Evolutionary conservation across 2,113 vertebrate species (phyloP).

Genomic region (Sminthopsis crassicaudata): DNA sequence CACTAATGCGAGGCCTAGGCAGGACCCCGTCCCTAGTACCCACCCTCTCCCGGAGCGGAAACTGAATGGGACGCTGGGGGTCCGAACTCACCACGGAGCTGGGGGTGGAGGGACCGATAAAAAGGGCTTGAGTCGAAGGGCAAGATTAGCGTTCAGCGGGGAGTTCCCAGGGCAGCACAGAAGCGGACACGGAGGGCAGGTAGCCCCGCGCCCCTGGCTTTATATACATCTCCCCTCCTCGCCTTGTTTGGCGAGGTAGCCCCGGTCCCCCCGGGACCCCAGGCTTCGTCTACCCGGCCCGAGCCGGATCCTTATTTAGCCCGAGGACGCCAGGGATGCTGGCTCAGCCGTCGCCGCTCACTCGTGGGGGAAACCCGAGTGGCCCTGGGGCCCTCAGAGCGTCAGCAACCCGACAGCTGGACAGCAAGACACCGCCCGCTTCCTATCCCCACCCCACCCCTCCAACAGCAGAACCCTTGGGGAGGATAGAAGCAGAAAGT

Average conservation of each 20-base stretch:
- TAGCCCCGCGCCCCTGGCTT: constrained; percentile 18
- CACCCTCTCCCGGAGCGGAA: not conserved
- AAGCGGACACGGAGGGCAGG: not conserved
- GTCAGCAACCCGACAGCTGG: constrained; percentile 35
- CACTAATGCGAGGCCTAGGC: not conserved
- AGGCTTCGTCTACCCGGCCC: not conserved
- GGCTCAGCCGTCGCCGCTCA: constrained; percentile 45
- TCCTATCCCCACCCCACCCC: not conserved
- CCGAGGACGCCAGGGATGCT: constrained; percentile 40
- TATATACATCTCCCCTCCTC: constrained; percentile 44
- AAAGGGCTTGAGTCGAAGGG: not conserved
- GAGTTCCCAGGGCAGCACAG: not conserved
- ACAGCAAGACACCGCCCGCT: not conserved
- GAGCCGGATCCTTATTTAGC: constrained; percentile 49
- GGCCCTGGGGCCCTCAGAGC: not conserved
- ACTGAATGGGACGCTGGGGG: not conserved
- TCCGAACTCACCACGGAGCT: not conserved
- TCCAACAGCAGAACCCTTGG: not conserved
- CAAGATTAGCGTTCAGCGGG: not conserved
- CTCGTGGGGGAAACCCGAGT: not conserved
- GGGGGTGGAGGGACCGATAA: not conserved
- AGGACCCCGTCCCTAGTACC: not conserved
- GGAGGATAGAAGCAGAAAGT: not conserved
- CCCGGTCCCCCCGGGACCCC: constrained; percentile 5
- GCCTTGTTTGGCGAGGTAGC: constrained; percentile 53